Base-by-base conservation (phyloP, 2,888 invertebrate species). In the Agriotes lineatus region DNA sequence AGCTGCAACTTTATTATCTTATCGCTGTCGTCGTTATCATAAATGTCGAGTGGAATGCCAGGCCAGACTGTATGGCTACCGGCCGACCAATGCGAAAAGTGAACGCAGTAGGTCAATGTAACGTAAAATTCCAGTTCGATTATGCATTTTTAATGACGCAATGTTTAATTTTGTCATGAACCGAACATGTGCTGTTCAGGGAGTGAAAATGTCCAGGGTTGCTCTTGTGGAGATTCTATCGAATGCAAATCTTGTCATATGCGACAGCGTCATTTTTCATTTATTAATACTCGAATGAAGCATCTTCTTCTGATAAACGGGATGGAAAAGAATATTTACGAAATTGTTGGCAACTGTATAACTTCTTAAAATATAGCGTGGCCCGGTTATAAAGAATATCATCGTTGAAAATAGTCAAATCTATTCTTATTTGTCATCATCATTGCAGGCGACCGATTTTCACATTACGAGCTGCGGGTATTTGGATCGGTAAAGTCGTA, bases 321-420 rank as follows among this genome's bases (percentile, higher is more conserved):
- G 35, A 61, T 52, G 52, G 25, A 25, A 19, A 42, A 58, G 35
- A 39, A 42, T 61, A 52, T 67, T 56, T 61, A 67, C 52, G 52
- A 54, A 59, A 69, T 54, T 45, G 50, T 64, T 69, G 69, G 69
- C 69, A 69, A 64, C 30, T 30, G 54, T 54, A 44, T 52, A 58
- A 39, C 18, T 52, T 64, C 69, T 64, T 64, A 64, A 69, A 69
- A 64, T 69, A 69, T 64, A 59, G 45, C 48, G 44, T 45, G 69
- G 16, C 61, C 69, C 12, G 56, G 61, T 57, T 61, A 44, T 58
- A 66, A 57, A 69, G 14, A 52, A 30, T 59, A 65, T 69, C 66
- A 66, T 66, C 61, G 65, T 62, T 62, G 19, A 57, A 69, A 69
- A 69, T 54, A 59, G 33, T 58, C 44, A 30, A 62, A 44, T 44